A percentile compares a stretch with the other conserved stretches of the same genome.
phyloP scores from a whole-genome alignment of 92 coral and sea anemone species.

The Isaurus tuberculatus region DNA sequence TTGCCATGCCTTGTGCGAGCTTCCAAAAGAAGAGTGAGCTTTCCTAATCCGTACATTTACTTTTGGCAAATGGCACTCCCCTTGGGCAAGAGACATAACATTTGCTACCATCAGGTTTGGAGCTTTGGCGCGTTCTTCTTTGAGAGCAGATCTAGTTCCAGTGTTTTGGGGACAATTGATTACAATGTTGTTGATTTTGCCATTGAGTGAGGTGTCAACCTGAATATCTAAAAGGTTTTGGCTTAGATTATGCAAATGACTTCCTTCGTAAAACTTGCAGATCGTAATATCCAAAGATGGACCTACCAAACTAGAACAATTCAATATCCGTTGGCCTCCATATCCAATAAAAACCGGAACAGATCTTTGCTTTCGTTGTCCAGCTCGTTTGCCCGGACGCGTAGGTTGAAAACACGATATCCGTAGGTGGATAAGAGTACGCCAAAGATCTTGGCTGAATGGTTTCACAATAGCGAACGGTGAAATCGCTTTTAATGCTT shows the following conservation, averaged over 20 bases:
- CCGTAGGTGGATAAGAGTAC: not conserved
- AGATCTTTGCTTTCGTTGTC: not conserved
- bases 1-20: too few relatives aligned
- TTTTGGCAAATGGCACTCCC: too few relatives aligned
- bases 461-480: not conserved
- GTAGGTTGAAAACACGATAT: too few relatives aligned
- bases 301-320: not conserved
- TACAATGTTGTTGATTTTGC: not conserved
- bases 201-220: not conserved
- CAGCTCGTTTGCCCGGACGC: not conserved
- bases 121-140: not conserved
- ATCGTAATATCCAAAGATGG: not conserved
- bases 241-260: not conserved
- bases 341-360: not conserved
- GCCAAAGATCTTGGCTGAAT: not conserved
- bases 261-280: not conserved
- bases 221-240: not conserved
- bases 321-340: not conserved
- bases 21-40: too few relatives aligned
- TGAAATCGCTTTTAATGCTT: slow-evolving; percentile 6
- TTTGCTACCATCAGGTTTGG: slow-evolving; percentile 37
- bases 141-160: not conserved
- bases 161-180: not conserved
- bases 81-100: slow-evolving; percentile 3
- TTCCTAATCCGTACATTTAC: too few relatives aligned